Base-by-base conservation (phyloP, 2,113 vertebrate genomes). In the Anguilla japonica region DNA sequence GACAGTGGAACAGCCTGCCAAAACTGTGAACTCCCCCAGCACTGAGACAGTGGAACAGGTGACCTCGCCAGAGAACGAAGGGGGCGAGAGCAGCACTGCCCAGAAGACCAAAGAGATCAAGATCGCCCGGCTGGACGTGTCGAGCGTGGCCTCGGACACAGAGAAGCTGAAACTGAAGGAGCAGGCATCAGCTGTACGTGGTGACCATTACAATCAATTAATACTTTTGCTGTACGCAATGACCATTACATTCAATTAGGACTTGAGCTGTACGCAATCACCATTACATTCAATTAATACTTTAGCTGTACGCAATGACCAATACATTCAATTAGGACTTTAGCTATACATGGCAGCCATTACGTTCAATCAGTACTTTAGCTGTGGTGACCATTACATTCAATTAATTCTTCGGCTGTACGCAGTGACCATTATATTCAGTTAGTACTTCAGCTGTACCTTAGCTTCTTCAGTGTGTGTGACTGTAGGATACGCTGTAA, bases 111-210 rank as follows among this genome's bases (percentile, higher is more conserved):
- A 95, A 94, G 97, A 97, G 79, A 97, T 94, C 79, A 97, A 94
- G 93, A 99, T 99, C 0, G 97, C 98, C 53, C 96, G 95, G 81
- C 94, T 99, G 88, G 98, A 99, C 87, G 98, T 98, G 93, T 97
- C 98, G 82, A 99, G 95, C 86, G 97, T 99, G 90, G 97, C 97
- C 89, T 95, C 96, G 18, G 98, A 99, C 94, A 99, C 98, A 0
- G 97, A 98, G 89, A 96, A 93, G 88, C 92, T 99, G 86, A 97
- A 98, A 89, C 88, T 98, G 85, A 98, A 96, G 92, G 95, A 91
- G 91, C 96, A 91, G 91, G 46, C 89, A n/a, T 85, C 2, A 88
- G 88, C 88, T 78, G 93, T 91, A 96, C 87, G 92, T 86, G 53
- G 11, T 71, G n/a, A 75, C 87, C 40, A 85, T 84, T 81, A n/a